Base-by-base conservation (phyloP, 37 sponge, comb jelly and placozoan genomes). In the Eunapius fragilis region DNA sequence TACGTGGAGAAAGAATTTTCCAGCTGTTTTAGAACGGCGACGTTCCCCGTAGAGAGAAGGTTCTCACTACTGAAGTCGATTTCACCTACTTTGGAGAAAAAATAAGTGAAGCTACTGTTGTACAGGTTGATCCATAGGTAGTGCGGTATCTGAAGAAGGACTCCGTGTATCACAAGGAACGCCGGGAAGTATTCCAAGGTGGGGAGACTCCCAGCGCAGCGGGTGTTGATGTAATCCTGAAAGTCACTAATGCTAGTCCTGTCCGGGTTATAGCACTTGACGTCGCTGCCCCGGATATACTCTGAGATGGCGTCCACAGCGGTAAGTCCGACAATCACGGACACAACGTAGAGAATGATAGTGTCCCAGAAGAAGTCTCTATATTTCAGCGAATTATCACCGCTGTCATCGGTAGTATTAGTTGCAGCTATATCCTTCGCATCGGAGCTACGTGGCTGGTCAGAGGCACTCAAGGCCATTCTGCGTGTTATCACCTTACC, bases 351-450 rank as follows among this genome's bases (percentile, higher is more conserved):
- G 48, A 91, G 84, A 23, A 76, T 75, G 67, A 87, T 74, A 2
- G 81, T 79, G 76, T 91, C 92, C 92, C 92, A 91, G 50, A 91
- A 91, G 88, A 91, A 91, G 24, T 87, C 88, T 67, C 88, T 72
- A 14, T 84, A 81, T 30, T 77, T 69, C 31, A 80, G 25, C 38
- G 48, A 22, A 17, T 19, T 17, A 41, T 38, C 27, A 10, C 41
- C 38, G 26, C 23, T 26, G 25, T 50, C 70, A 25, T 76, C 90
- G 37, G 84, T 82, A 2, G n/a, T 67, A 2, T 30, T n/a, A n/a
- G n/a, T 78, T 23, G 80, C 90, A 31, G 75, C 90, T n/a, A 85
- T 49, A 37, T 80, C 67, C 69, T 80, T 37, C 10, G 90, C 77
- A 69, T 85, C 90, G 7, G 75, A 32, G 24, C 74, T 45, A 74